These are phyloP conservation scores for Xestoiulus laeticollis DNA, from an alignment of 2,888 invertebrate species.

Conservation along the genomic window DNA sequence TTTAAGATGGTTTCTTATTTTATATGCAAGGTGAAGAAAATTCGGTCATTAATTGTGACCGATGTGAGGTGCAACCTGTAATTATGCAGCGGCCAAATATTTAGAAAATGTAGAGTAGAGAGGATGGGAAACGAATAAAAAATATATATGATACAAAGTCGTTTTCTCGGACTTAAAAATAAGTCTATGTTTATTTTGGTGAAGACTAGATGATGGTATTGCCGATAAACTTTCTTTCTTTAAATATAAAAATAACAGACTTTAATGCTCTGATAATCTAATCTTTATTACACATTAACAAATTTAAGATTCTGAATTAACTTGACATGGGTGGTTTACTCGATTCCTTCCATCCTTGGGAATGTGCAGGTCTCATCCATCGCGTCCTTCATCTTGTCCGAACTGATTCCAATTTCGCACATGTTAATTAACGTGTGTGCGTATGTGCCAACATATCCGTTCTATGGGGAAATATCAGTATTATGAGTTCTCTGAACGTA, in stretches of 20 bases:
- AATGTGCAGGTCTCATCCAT: slow-evolving; percentile 60
- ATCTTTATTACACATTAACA: not conserved
- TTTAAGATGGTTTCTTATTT: too few species aligned
- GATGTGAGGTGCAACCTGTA: too few species aligned
- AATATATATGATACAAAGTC: too few species aligned
- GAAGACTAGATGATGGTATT: too few species aligned
- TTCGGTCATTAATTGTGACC: not conserved
- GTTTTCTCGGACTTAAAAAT: too few species aligned
- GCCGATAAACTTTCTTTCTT: too few species aligned
- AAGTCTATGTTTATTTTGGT: too few species aligned
- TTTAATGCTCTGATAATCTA: not conserved
- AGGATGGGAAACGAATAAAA: too few species aligned
- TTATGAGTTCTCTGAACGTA: not conserved
- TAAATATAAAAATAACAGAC: not conserved
- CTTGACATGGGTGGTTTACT: slow-evolving; percentile 38
- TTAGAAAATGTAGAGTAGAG: too few species aligned
- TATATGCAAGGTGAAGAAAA: not conserved
- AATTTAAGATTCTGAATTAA: not conserved
- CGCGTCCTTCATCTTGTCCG: slow-evolving; percentile 56
- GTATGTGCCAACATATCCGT: slow-evolving; percentile 65
- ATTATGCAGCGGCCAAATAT: too few species aligned
- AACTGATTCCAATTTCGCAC: slow-evolving; percentile 62
- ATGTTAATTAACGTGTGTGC: slow-evolving; percentile 66
- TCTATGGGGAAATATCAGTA: slow-evolving; percentile 58
- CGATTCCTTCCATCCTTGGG: slow-evolving; percentile 58